A percentile compares a stretch with the other conserved stretches of the same genome.
phyloP scores from a whole-genome alignment of 2,888 invertebrate species.

The Synergus laeviventris region DNA sequence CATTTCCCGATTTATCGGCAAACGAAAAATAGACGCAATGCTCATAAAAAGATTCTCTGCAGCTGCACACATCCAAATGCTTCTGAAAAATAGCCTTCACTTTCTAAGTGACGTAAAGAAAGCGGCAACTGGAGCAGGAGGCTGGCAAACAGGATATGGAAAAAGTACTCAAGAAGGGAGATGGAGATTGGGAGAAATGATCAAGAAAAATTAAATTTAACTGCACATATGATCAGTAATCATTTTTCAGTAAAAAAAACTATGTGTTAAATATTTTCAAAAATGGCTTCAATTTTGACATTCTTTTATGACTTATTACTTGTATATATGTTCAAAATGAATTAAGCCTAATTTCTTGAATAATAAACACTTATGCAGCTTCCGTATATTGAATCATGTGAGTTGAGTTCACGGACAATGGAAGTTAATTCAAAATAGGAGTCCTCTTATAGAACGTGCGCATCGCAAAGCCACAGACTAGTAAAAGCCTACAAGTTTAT shows the following conservation, averaged over 20 bases:
- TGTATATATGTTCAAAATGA: background rate
- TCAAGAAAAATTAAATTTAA: background rate
- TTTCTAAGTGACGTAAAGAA: slow-evolving; percentile 18
- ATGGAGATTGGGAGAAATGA: slow-evolving; percentile 2
- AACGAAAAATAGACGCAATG: slow-evolving; percentile 17
- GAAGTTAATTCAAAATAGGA: background rate
- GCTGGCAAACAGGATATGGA: slow-evolving; percentile 13
- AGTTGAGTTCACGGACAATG: background rate
- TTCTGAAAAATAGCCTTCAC: slow-evolving; percentile 19
- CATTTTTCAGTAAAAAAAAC: too few relatives aligned
- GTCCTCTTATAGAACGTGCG: background rate
- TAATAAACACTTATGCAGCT: background rate
- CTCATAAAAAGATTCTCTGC: slow-evolving; percentile 6
- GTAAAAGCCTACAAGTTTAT: slow-evolving; percentile 35
- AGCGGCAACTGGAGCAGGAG: slow-evolving; percentile 7
- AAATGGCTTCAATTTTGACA: too few relatives aligned
- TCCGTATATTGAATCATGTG: background rate
- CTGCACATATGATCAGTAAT: too few relatives aligned
- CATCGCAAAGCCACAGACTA: background rate
- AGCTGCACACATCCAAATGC: slow-evolving; percentile 21
- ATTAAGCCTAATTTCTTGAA: background rate
- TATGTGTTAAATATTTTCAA: too few relatives aligned
- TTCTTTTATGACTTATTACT: too few relatives aligned
- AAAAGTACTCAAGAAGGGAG: slow-evolving; percentile 17
- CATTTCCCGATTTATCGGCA: slow-evolving; percentile 35